Evolutionary conservation across 1,140 invertebrate species (phyloP).

Genomic region (Episyrphus balteatus): DNA sequence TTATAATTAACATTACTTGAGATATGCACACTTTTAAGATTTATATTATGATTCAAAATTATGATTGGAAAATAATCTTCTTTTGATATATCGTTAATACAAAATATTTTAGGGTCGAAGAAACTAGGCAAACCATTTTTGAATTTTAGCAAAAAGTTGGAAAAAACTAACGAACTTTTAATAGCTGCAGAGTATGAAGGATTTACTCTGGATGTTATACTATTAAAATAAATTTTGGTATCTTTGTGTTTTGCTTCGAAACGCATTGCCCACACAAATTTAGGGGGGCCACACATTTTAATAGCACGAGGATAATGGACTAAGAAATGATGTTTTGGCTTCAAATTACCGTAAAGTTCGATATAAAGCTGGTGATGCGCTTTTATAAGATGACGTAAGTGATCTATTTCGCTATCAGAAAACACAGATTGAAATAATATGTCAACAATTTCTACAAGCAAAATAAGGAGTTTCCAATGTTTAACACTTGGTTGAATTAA

Average conservation of each 20-base stretch:
- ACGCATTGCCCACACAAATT: slow-evolving; percentile 2
- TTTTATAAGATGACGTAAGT: background rate
- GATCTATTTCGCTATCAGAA: background rate
- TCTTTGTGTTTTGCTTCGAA: slow-evolving; percentile 10
- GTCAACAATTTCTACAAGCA: background rate
- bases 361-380: background rate
- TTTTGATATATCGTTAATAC: too few species aligned
- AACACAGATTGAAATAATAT: background rate
- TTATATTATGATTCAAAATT: too few species aligned
- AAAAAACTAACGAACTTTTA: too few species aligned
- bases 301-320: slow-evolving; percentile 18
- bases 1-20: too few species aligned
- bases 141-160: too few species aligned
- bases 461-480: slow-evolving; percentile 10
- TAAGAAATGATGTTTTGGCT: slow-evolving; percentile 21
- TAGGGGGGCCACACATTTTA: slow-evolving; percentile 13
- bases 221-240: slow-evolving; percentile 10
- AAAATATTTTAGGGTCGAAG: too few species aligned
- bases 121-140: too few species aligned
- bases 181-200: slow-evolving; percentile 3
- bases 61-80: too few species aligned
- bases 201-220: slow-evolving; percentile 11
- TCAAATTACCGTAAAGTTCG: slow-evolving; percentile 6
- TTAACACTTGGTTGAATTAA: slow-evolving; percentile 14
- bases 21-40: too few species aligned